A percentile compares a stretch with the other conserved stretches of the same genome.
Conservation (phyloP, 2,888 invertebrate genomes). For the Epistrophe grossulariae region DNA sequence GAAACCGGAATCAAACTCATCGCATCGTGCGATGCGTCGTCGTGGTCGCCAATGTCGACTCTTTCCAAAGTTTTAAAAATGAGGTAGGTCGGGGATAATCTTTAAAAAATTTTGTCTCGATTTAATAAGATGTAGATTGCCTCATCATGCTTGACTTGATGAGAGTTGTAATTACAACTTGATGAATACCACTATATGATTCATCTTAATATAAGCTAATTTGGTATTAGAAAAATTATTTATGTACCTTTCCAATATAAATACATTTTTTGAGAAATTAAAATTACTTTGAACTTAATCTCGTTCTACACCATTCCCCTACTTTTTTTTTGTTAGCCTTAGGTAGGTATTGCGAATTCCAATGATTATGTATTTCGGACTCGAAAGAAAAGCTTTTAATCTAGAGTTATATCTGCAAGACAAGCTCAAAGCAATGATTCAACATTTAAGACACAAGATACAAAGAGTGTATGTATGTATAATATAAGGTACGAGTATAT, state of each 20-base stretch:
- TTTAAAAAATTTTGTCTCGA: neutral
- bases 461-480: neutral
- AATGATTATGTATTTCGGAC: no score
- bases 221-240: neutral
- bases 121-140: neutral
- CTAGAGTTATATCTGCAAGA: neutral
- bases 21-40: neutral
- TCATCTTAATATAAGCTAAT: neutral
- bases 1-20: neutral
- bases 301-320: neutral
- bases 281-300: neutral
- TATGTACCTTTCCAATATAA: neutral
- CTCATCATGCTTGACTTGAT: neutral
- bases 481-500: neutral
- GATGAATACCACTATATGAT: neutral
- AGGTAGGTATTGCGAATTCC: no score
- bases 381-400: neutral
- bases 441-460: neutral
- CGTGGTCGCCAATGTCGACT: neutral
- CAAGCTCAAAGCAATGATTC: neutral
- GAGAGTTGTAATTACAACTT: neutral
- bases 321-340: neutral
- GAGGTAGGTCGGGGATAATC: constrained; percentile 5
- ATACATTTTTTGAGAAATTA: neutral
- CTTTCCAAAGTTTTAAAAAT: neutral